Evolutionary conservation across 2,888 invertebrate species (phyloP), one percentile per base, ranked within the genome.

Genomic region (Aethes cnicana): DNA sequence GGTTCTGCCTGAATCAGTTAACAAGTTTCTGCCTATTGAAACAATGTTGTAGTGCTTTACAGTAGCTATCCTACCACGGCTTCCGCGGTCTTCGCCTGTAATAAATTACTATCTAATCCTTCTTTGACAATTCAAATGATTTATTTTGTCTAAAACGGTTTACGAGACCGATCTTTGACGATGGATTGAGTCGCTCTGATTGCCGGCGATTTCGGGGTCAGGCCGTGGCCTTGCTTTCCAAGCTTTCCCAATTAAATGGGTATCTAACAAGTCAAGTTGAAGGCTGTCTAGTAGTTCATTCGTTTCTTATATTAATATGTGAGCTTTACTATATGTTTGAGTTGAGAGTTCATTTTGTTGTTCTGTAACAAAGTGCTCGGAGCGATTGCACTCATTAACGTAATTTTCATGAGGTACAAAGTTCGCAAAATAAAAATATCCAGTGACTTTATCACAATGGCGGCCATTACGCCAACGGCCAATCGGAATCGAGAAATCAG

Each of bases 201-300:
- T 36, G 26, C 41, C 23, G 21, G 11, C 7, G n/a, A 12, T 23
- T 43, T 48, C 28, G 43, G 30, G 43, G 50, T 43, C 50, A 44
- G 11, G 36, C 3, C 9, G 23, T 17, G 43, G 43, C 50, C 43
- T 50, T 50, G 43, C 50, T 44, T 50, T 50, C 43, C 43, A 28
- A 28, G n/a, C n/a, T 43, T 26, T 12, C 47, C 35, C 17, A 44
- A 44, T 44, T 37, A 37, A 25, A 50, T 50, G 50, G 43, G 36
- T 36, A 43, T 49, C 21, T 44, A n/a, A 17, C 43, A 50, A 50
- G 43, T 44, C 43, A 7, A 14, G 17, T 2, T 43, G 36, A 25
- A 21, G 17, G 25, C 14, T 14, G 17, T 11, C 37, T 37, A 47
- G 47, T 47, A 47, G 46, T 30, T 9, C 9, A 14, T 32, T 32